A percentile compares a stretch with the other conserved stretches of the same genome.
Conservation (phyloP, 2,113 vertebrate species). For the Choloepus hoffmanni region DNA sequence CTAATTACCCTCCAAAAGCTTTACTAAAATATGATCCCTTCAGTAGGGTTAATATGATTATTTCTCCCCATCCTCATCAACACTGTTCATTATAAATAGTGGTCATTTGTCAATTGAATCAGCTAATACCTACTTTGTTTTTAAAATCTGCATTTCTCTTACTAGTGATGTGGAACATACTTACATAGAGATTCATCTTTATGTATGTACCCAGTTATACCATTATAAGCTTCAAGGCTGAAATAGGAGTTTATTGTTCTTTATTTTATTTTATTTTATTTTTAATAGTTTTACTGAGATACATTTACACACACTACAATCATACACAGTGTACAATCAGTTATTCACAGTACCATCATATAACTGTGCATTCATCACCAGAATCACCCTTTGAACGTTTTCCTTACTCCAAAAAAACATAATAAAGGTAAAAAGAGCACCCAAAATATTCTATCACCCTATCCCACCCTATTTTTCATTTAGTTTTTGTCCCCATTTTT, state of each 20-base stretch:
- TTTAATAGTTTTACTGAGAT: no score
- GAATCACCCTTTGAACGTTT: no score
- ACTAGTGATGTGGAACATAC: neutral
- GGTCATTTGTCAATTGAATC: neutral
- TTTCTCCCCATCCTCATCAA: neutral
- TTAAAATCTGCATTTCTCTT: neutral
- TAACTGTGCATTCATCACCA: no score
- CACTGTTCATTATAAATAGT: neutral
- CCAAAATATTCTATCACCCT: no score
- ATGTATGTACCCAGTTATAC: neutral
- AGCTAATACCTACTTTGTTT: neutral
- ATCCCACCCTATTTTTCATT: no score
- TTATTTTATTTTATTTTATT: neutral
- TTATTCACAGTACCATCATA: no score
- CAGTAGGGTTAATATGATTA: neutral
- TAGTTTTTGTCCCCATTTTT: no score
- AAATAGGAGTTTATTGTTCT: neutral
- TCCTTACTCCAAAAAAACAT: no score
- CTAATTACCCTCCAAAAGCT: constrained; percentile 5
- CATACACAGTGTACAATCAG: no score
- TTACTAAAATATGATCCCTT: constrained; percentile 27
- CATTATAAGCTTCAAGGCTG: neutral
- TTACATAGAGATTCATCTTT: neutral
- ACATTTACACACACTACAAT: no score
- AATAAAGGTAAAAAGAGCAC: no score